These are phyloP conservation scores for Apoderus coryli DNA, from an alignment of 2,888 invertebrate genomes.

Conservation along the genomic window DNA sequence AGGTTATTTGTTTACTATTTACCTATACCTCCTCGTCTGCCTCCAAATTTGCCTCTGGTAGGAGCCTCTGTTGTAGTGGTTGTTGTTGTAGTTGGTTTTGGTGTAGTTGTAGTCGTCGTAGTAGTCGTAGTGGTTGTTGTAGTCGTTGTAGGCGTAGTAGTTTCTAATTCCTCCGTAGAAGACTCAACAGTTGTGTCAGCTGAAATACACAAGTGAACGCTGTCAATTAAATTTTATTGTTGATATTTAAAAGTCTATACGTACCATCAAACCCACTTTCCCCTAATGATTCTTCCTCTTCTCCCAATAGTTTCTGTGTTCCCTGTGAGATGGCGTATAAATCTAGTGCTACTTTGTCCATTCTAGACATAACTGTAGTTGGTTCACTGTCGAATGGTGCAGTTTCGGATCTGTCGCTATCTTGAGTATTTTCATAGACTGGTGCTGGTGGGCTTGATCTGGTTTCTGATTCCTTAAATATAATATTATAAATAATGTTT, in stretches of 20 bases:
- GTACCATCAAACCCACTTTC: constrained; percentile 19
- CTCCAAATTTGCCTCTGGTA: constrained; percentile 23
- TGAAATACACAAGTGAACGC: constrained; percentile 5
- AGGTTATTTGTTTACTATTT: constrained; percentile 29
- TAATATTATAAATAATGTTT: no score
- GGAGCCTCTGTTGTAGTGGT: constrained; percentile 24
- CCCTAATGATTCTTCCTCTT: constrained; percentile 29
- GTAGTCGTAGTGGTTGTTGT: constrained; percentile 37
- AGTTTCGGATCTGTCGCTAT: constrained; percentile 21
- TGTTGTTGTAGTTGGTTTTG: constrained; percentile 35
- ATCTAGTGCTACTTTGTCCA: constrained; percentile 51
- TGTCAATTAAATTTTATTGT: no score
- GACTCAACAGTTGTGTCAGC: constrained; percentile 15
- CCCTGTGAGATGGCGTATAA: constrained; percentile 64
- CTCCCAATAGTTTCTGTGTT: constrained; percentile 38
- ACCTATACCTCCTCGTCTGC: constrained; percentile 23
- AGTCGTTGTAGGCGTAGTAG: constrained; percentile 42
- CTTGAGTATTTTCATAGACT: constrained; percentile 28
- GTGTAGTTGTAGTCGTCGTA: constrained; percentile 40
- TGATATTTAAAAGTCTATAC: no score
- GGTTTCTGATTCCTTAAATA: constrained; percentile 25
- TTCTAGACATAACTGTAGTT: constrained; percentile 42
- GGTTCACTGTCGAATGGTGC: constrained; percentile 32
- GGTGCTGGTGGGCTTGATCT: constrained; percentile 28
- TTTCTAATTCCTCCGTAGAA: constrained; percentile 24